A percentile compares a stretch with the other conserved stretches of the same genome.
Evolutionary conservation across 1,140 invertebrate genomes (phyloP).

Genomic region (Rhyzopertha dominica): DNA sequence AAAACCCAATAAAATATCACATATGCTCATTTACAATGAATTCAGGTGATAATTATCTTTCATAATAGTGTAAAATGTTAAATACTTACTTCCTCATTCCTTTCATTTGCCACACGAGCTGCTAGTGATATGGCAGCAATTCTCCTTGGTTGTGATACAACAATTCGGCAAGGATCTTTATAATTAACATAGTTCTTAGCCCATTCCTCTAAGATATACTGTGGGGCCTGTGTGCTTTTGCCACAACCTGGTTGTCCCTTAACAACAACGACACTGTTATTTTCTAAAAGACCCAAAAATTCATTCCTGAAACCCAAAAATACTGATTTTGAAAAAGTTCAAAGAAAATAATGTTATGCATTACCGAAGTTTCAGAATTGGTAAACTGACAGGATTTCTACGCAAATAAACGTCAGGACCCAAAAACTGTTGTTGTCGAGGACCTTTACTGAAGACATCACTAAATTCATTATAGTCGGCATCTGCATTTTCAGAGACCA

Average conservation of each 20-base stretch:
- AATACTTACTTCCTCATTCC: constrained; percentile 49
- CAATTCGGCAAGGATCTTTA: constrained; percentile 58
- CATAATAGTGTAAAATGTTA: constrained; percentile 1
- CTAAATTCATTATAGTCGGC: constrained; percentile 20
- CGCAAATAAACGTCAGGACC: constrained; percentile 7
- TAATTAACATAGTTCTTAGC: constrained; percentile 42
- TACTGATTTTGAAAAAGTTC: background rate
- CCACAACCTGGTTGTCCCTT: constrained; percentile 89
- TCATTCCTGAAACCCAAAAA: constrained; percentile 28
- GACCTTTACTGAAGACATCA: too few relatives aligned
- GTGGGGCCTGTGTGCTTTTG: constrained; percentile 83
- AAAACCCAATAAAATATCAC: too few relatives aligned
- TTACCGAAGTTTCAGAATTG: background rate
- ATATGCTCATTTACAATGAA: too few relatives aligned
- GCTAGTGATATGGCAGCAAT: constrained; percentile 72
- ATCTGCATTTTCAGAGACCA: constrained; percentile 15
- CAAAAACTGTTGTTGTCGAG: constrained; percentile 5
- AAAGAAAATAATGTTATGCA: background rate
- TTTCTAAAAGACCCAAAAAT: constrained; percentile 31
- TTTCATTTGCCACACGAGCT: constrained; percentile 63
- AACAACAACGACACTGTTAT: constrained; percentile 61
- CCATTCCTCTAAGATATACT: constrained; percentile 68
- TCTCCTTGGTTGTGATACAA: constrained; percentile 70
- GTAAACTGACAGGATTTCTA: background rate
- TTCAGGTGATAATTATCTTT: too few relatives aligned